Conservation (phyloP, 2,888 invertebrate genomes). For the Trachelus stipa region DNA sequence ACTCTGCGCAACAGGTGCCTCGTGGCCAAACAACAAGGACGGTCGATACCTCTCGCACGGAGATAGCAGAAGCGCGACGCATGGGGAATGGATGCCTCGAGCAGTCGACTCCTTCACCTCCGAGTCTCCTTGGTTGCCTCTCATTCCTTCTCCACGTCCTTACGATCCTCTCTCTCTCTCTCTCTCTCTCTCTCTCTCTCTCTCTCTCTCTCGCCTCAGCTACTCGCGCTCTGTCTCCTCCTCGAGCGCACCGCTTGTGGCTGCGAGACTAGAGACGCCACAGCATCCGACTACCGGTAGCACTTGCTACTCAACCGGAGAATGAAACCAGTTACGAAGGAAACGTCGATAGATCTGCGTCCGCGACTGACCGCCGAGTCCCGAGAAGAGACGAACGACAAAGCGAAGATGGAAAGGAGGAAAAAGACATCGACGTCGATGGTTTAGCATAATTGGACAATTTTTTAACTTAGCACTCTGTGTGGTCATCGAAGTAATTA, state of each 20-base stretch:
- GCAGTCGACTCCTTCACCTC: too few relatives aligned
- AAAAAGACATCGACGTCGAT: conserved; percentile 27
- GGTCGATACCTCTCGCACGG: conserved; percentile 11
- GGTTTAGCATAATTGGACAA: conserved; percentile 44
- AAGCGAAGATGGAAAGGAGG: conserved; percentile 7
- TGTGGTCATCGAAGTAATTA: conserved; percentile 27
- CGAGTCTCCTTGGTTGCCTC: too few relatives aligned
- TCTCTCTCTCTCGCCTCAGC: too few relatives aligned
- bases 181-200: too few relatives aligned
- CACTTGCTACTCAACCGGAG: too few relatives aligned
- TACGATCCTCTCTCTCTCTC: neutral
- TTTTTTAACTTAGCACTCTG: conserved; percentile 34
- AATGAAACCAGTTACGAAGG: too few relatives aligned
- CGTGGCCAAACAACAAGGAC: conserved; percentile 24
- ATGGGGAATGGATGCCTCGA: neutral
- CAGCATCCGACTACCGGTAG: too few relatives aligned
- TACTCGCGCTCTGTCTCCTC: too few relatives aligned
- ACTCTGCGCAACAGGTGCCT: conserved; percentile 43
- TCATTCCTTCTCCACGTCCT: neutral
- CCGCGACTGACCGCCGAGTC: too few relatives aligned
- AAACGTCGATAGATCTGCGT: too few relatives aligned
- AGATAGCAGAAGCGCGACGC: conserved; percentile 8
- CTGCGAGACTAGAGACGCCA: too few relatives aligned
- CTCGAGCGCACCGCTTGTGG: neutral
- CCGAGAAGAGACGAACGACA: too few relatives aligned